These are phyloP conservation scores for Gnathonemus echidnorhynchus DNA, from an alignment of 2,113 vertebrate genomes.

Conservation along the genomic window DNA sequence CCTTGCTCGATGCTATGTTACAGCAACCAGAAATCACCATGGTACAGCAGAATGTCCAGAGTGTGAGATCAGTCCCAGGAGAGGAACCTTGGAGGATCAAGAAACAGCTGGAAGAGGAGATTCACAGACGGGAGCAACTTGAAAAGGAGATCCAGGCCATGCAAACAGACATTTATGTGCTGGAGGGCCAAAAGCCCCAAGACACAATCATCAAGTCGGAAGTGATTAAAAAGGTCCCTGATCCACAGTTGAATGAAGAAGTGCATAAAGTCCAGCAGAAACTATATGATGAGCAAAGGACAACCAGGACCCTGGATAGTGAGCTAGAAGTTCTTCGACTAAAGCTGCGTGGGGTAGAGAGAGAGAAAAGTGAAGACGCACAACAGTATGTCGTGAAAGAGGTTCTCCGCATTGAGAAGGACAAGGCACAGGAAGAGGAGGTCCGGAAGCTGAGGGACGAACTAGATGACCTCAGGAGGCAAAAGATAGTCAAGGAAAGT, in stretches of 20 bases:
- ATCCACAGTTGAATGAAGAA: constrained; percentile 81
- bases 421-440: constrained; percentile 80
- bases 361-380: constrained; percentile 72
- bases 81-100: constrained; percentile 78
- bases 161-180: constrained; percentile 74
- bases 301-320: constrained; percentile 72
- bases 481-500: constrained; percentile 72
- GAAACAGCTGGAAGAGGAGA: constrained; percentile 83
- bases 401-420: constrained; percentile 85
- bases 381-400: constrained; percentile 92
- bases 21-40: constrained; percentile 74
- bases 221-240: constrained; percentile 81
- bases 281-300: constrained; percentile 76
- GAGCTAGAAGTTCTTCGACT: constrained; percentile 73
- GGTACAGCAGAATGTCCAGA: constrained; percentile 53
- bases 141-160: constrained; percentile 75
- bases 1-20: constrained; percentile 6
- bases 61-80: constrained; percentile 43
- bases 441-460: constrained; percentile 78
- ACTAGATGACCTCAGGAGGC: constrained; percentile 75
- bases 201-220: constrained; percentile 83
- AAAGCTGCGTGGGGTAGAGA: constrained; percentile 69
- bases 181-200: constrained; percentile 80
- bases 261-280: constrained; percentile 75
- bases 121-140: constrained; percentile 77